Percentiles rank a stretch among this genome's conserved stretches.
Conservation (phyloP, 2,888 invertebrate species). For the Trachelus stipa region DNA sequence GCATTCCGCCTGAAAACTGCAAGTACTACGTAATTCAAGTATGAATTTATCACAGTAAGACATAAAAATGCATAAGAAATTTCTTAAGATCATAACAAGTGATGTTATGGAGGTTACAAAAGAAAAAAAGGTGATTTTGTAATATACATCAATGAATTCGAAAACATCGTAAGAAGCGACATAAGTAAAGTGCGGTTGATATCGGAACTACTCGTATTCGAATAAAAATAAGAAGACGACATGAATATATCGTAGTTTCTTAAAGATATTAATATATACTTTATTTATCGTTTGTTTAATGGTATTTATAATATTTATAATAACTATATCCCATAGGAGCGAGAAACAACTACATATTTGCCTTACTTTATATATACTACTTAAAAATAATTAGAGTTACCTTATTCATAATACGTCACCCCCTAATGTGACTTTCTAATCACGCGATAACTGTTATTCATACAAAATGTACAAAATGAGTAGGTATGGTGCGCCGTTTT, state of each 20-base stretch:
- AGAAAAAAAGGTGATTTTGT: background rate
- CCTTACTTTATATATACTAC: background rate
- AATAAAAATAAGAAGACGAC: background rate
- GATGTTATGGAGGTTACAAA: background rate
- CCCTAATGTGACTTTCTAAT: background rate
- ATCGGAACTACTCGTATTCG: background rate
- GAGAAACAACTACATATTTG: slow-evolving; percentile 3
- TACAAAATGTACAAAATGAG: slow-evolving; percentile 10
- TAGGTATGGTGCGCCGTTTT: background rate
- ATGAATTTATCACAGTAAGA: background rate
- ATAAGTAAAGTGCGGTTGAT: background rate
- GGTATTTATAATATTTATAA: slow-evolving; percentile 7
- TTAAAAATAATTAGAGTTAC: background rate
- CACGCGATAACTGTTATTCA: slow-evolving; percentile 1
- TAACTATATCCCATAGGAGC: slow-evolving; percentile 4
- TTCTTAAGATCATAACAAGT: background rate
- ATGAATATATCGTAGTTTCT: slow-evolving; percentile 6
- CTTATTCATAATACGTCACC: background rate
- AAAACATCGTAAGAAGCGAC: background rate
- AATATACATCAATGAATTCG: background rate
- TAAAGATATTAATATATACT: slow-evolving; percentile 7
- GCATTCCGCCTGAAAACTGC: background rate
- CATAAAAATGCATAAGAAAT: background rate
- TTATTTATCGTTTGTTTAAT: slow-evolving; percentile 5
- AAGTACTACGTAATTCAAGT: background rate